These are phyloP conservation scores for Premnoplex brunnescens DNA, from an alignment of 2,797 vertebrate genomes.

Conservation along the genomic window DNA sequence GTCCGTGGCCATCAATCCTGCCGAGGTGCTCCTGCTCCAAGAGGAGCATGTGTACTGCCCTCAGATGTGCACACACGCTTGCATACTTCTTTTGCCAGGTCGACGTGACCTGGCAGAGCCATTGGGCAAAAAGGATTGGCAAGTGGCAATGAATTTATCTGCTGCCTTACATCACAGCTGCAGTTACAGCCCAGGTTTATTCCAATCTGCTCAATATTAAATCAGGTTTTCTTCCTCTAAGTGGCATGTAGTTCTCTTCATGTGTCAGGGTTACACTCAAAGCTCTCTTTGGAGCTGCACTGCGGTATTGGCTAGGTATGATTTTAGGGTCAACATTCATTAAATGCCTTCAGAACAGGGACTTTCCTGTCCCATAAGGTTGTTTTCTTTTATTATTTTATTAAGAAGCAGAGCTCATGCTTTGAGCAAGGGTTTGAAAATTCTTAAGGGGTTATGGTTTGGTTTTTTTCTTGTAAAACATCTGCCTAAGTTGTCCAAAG, in stretches of 20 bases:
- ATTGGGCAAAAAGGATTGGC: neutral
- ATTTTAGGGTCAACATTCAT: neutral
- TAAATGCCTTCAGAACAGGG: neutral
- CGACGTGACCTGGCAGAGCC: neutral
- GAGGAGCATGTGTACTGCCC: neutral
- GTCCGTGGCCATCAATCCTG: conserved; percentile 53
- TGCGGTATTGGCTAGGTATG: neutral
- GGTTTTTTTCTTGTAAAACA: neutral
- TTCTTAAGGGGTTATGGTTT: neutral
- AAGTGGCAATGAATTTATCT: neutral
- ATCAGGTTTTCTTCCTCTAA: neutral
- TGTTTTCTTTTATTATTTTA: neutral
- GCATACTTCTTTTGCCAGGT: neutral
- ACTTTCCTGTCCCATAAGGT: neutral
- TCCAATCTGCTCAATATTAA: neutral
- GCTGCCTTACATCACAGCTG: neutral
- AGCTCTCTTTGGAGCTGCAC: neutral
- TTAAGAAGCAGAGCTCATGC: neutral
- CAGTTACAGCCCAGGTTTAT: neutral
- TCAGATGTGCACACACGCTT: neutral
- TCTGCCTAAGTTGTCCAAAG: neutral
- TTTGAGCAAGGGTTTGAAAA: neutral
- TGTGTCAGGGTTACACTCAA: neutral
- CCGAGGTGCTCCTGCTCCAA: neutral
- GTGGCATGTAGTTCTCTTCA: neutral